A percentile compares a stretch with the other conserved stretches of the same genome.
phyloP scores from a whole-genome alignment of 2,797 vertebrate genomes.

The Eulemur mongoz region DNA sequence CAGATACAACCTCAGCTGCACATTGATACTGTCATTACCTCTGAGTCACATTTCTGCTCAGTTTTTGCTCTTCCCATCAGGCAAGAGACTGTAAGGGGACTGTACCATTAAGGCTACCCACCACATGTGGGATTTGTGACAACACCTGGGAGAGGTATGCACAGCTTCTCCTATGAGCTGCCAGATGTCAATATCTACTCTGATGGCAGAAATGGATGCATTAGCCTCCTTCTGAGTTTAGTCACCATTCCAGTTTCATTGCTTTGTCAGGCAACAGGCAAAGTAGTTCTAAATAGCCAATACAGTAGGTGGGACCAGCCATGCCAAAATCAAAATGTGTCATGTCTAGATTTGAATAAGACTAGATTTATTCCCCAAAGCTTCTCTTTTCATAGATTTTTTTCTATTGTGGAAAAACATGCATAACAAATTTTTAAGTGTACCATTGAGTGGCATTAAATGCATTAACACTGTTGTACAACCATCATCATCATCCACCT shows the following conservation, averaged over 20 bases:
- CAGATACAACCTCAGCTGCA: rapidly evolving
- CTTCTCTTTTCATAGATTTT: background rate
- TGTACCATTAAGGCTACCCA: rapidly evolving
- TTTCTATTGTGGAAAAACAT: constrained; percentile 1
- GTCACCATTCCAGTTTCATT: background rate
- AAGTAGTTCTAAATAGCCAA: background rate
- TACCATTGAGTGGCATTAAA: background rate
- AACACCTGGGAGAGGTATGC: rapidly evolving
- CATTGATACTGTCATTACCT: rapidly evolving
- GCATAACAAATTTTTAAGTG: background rate
- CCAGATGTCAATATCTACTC: background rate
- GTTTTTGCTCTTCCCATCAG: background rate
- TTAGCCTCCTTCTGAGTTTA: background rate
- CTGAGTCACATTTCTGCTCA: background rate
- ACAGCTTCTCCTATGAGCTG: background rate
- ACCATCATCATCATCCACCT: background rate
- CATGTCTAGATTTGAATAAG: background rate
- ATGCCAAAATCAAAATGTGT: background rate
- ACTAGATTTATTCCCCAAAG: background rate
- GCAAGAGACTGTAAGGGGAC: background rate
- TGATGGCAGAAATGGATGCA: background rate
- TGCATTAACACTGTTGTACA: background rate
- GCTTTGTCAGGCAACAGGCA: background rate
- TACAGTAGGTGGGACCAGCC: too few species aligned
- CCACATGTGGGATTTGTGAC: background rate